Conservation (phyloP, 2,888 invertebrate genomes). For the Diaprepes abbreviatus region DNA sequence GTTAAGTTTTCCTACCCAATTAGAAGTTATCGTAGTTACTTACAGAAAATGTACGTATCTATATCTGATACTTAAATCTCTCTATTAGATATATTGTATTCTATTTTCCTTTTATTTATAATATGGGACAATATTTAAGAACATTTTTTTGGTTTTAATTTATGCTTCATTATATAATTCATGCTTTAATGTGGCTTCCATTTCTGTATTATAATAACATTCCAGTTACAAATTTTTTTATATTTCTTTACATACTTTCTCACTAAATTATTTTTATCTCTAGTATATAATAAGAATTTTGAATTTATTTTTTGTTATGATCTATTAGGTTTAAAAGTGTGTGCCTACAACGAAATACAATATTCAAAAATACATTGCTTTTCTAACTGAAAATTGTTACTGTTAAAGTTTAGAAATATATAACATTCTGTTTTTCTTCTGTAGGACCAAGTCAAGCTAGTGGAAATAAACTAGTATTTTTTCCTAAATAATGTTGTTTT, state of each 20-base stretch:
- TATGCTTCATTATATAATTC: neutral
- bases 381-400: conserved; percentile 11
- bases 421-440: conserved; percentile 20
- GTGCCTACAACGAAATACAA: conserved; percentile 14
- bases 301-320: neutral
- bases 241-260: neutral
- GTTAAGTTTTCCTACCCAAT: neutral
- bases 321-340: neutral
- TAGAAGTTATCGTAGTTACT: conserved; percentile 1
- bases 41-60: neutral
- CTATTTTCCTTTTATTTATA: neutral
- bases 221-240: neutral
- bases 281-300: conserved; percentile 1
- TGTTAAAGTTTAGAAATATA: conserved; percentile 14
- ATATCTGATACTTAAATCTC: neutral
- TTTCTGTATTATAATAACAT: neutral
- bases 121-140: neutral
- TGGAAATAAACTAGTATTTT: conserved; percentile 33
- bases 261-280: conserved; percentile 4
- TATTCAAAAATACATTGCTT: neutral
- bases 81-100: neutral
- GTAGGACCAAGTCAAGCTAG: conserved; percentile 34
- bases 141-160: no score
- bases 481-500: conserved; percentile 17
- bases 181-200: conserved; percentile 1